Evolutionary conservation across 1,140 invertebrate species (phyloP), one percentile per base, ranked within the genome.

Genomic region (Colletes latitarsis): DNA sequence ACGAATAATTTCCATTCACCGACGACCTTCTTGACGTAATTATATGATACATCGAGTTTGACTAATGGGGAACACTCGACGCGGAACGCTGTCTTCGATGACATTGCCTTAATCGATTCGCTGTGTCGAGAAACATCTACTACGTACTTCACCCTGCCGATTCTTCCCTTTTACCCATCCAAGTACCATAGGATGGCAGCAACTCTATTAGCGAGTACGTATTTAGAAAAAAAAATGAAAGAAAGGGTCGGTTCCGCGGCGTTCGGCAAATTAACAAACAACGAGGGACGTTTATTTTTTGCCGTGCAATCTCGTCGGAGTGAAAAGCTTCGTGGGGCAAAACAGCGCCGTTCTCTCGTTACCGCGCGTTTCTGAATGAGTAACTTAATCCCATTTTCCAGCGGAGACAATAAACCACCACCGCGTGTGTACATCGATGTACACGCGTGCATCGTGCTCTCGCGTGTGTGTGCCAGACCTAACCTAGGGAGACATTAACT

Each of bases 311-410:
- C 12, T 17, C 39, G 49, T 4, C 9, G 17, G 4, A 9, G 12
- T 64, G 70, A 71, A 78, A 82, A 64, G 19, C 55, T 19, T 57
- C 30, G 60, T 14, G 41, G 67, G 14, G 6, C 17, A 17, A 83
- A 77, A 79, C 43, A 67, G 43, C 69, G 75, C 64, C 39, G 72
- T 81, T 82, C 71, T 70, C 70, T 74, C 82, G 63, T 84, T 84
- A 74, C 53, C 57, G 15, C 60, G 57, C 46, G 64, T 70, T 63
- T 75, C 63, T 69, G 72, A 84, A 76, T 58, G 82, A 88, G 87
- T 86, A 88, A 88, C 79, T 88, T 79, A 86, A 88, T 88, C 86
- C 86, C 64, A 84, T 86, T 88, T 88, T 81, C 62, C 79, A 81
- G 43, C 67, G 70, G 62, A 88, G 86, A 88, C 82, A 88, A 88